These are phyloP conservation scores for Formica exsecta DNA, from an alignment of 1,140 invertebrate species.

Conservation along the genomic window DNA sequence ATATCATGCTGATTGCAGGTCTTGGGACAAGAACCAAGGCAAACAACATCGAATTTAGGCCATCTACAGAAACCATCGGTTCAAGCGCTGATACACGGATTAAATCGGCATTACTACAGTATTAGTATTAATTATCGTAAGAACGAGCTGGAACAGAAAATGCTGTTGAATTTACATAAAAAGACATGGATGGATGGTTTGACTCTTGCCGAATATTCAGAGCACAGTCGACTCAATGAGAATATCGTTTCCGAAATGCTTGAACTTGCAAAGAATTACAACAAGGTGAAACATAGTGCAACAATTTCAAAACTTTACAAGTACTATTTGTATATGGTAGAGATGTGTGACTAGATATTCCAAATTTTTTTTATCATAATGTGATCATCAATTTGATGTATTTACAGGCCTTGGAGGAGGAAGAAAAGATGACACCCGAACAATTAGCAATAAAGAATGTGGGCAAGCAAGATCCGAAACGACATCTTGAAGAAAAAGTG, in stretches of 20 bases:
- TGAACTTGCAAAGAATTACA: constrained; percentile 99
- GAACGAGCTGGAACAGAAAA: constrained; percentile 99
- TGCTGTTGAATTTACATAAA: constrained; percentile 99
- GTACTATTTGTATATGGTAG: background rate
- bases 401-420: constrained; percentile 96
- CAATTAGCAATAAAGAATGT: constrained; percentile 99
- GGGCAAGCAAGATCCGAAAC: constrained; percentile 99
- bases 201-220: constrained; percentile 96
- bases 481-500: constrained; percentile 99
- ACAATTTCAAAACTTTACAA: constrained; percentile 20
- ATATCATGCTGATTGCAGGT: constrained; percentile 85
- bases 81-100: constrained; percentile 99
- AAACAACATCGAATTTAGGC: constrained; percentile 99
- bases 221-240: constrained; percentile 97
- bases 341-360: background rate
- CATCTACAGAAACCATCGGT: constrained; percentile 99
- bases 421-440: constrained; percentile 99
- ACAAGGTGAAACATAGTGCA: constrained; percentile 90
- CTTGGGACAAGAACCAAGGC: constrained; percentile 98
- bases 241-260: constrained; percentile 98
- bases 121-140: constrained; percentile 99
- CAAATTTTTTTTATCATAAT: background rate
- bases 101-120: constrained; percentile 99
- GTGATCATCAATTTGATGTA: constrained; percentile 24
- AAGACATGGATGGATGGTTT: constrained; percentile 99